phyloP scores from a whole-genome alignment of 1,140 invertebrate genomes.

The Acromyrmex echinatior region DNA sequence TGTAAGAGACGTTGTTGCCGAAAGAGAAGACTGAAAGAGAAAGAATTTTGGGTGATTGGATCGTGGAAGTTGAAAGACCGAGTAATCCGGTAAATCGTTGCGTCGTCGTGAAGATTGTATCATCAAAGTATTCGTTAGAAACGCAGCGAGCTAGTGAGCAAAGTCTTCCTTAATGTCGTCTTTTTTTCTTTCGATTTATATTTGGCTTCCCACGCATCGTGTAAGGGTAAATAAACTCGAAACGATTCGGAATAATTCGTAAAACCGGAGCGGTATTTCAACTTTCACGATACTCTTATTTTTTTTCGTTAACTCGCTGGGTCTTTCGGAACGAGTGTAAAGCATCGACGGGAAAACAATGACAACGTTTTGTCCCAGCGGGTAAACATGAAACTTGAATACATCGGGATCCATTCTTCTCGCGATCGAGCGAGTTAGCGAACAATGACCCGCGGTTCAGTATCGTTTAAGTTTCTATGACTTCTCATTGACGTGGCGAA shows the following conservation, averaged over 20 bases:
- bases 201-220: conserved; percentile 43
- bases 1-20: neutral
- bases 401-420: conserved; percentile 21
- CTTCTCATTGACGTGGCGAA: conserved; percentile 6
- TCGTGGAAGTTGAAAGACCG: conserved; percentile 7
- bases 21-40: neutral
- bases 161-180: conserved; percentile 65
- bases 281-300: conserved; percentile 9
- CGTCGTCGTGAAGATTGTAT: neutral
- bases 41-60: neutral
- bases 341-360: conserved; percentile 8
- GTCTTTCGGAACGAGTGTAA: neutral
- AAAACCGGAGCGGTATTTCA: conserved; percentile 13
- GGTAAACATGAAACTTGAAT: conserved; percentile 19
- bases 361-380: conserved; percentile 15
- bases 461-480: conserved; percentile 26
- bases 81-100: neutral
- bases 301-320: neutral
- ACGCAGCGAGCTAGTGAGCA: conserved; percentile 40
- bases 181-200: conserved; percentile 32
- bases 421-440: conserved; percentile 26
- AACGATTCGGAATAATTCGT: neutral
- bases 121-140: neutral
- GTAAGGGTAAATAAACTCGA: conserved; percentile 7
- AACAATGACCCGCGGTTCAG: conserved; percentile 30